Percentiles rank a stretch among this genome's conserved stretches.
phyloP scores from a whole-genome alignment of 2,113 vertebrate species.

The Zapus hudsonius region DNA sequence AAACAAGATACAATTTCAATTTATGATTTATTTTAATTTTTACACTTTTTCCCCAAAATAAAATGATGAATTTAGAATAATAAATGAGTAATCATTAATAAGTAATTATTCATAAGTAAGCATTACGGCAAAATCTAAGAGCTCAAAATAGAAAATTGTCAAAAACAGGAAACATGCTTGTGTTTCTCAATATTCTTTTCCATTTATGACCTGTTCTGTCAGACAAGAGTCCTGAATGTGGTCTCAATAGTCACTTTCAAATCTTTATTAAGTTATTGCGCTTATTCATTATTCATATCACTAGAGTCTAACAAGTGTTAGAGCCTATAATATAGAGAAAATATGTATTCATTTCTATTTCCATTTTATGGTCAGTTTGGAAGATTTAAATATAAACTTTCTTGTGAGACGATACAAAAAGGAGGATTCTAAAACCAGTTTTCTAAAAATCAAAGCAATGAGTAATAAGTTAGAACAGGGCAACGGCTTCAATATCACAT shows the following conservation, averaged over 20 bases:
- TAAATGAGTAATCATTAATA: constrained; percentile 36
- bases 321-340: background rate
- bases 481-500: background rate
- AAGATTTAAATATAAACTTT: constrained; percentile 1
- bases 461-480: background rate
- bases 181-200: background rate
- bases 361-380: background rate
- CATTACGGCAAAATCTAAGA: background rate
- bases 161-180: background rate
- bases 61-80: constrained; percentile 55
- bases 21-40: constrained; percentile 52
- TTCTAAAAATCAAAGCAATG: background rate
- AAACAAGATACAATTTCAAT: constrained; percentile 48
- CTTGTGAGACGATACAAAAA: constrained; percentile 4
- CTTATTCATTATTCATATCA: background rate
- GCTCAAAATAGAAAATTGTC: background rate
- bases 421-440: background rate
- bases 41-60: constrained; percentile 52
- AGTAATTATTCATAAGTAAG: no score
- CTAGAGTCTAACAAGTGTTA: background rate
- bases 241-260: background rate
- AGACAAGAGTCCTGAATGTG: background rate
- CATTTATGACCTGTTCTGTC: background rate
- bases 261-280: constrained; percentile 23
- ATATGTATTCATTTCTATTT: background rate